Base-by-base conservation (phyloP, 64 coral and sea anemone species). In the Porites australiensis region DNA sequence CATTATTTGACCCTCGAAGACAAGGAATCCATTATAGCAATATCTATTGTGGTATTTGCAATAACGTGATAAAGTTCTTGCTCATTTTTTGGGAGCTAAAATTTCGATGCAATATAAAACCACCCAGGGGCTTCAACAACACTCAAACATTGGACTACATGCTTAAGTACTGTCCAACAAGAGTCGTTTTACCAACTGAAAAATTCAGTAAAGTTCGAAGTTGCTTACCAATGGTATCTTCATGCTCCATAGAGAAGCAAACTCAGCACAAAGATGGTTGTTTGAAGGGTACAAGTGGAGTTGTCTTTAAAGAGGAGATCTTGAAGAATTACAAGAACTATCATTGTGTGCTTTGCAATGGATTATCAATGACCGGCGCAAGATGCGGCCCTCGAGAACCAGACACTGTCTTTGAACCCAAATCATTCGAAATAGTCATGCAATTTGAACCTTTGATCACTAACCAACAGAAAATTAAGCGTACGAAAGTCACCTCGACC, bases 351-450 rank as follows among this genome's bases (percentile, higher is more conserved):
- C 7, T 94, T 58, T 97, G 95, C 54, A 97, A 97, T 91, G 92
- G 95, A 9, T 3, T 59, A 2, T 48, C 73, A 57, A 47, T 15
- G 2, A 50, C 61, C 11, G 75, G 54, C 4, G 75, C 70, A n/a
- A 61, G 15, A 13, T 97, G 95, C 16, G 95, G 95, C 58, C 95
- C 95, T 22, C 51, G 63, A 5, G 77, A 83, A 2, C 86, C 59
- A 48, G 61, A 59, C 3, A 43, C 90, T 4, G 43, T 94, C 6
- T 97, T 97, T 47, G 87, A 94, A 1, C 95, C 95, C 4, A 97
- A 97, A 46, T 94, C 92, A 44, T 97, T 97, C 75, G 95, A 97
- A 65, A 93, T 94, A 53, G 4, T 97, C 45, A 74, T 97, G 53
- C 75, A 77, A 14, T 87, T 95, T 44, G 13, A 66, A 8, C 52